Conservation (phyloP, 2,113 vertebrate species). For the Halichoeres trimaculatus region DNA sequence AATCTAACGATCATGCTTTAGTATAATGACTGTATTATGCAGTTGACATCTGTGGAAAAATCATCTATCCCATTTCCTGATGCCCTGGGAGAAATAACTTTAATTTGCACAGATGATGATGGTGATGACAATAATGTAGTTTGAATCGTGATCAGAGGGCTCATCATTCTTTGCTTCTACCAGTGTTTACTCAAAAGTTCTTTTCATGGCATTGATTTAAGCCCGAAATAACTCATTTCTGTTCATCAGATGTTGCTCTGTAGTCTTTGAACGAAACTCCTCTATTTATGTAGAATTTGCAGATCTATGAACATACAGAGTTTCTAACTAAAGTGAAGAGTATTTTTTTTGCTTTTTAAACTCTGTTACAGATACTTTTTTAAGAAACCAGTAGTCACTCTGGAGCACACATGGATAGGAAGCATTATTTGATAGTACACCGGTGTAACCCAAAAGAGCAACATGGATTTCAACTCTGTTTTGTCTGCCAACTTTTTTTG, state of each 20-base stretch:
- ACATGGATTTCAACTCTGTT: too few relatives aligned
- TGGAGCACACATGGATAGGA: too few relatives aligned
- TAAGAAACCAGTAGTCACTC: too few relatives aligned
- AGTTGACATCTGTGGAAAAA: conserved; percentile 24
- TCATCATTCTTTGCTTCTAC: conserved; percentile 9
- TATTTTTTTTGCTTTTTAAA: too few relatives aligned
- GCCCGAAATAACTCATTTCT: neutral
- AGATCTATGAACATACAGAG: too few relatives aligned
- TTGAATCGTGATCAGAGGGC: conserved; percentile 14
- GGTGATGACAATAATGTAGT: conserved; percentile 8
- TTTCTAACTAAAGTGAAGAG: too few relatives aligned
- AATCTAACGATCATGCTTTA: conserved; percentile 25
- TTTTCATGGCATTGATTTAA: neutral
- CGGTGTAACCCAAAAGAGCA: too few relatives aligned
- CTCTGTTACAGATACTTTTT: too few relatives aligned
- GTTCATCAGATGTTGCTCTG: neutral
- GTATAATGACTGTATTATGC: conserved; percentile 42
- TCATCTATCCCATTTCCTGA: conserved; percentile 27
- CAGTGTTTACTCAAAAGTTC: neutral
- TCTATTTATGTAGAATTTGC: too few relatives aligned
- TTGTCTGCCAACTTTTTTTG: too few relatives aligned
- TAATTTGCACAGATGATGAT: conserved; percentile 38
- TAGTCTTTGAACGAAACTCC: neutral
- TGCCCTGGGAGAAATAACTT: conserved; percentile 27
- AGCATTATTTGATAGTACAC: too few relatives aligned